A percentile compares a stretch with the other conserved stretches of the same genome.
These are phyloP conservation scores for Amphibalanus amphitrite DNA, from an alignment of 1,140 invertebrate species.

Conservation along the genomic window DNA sequence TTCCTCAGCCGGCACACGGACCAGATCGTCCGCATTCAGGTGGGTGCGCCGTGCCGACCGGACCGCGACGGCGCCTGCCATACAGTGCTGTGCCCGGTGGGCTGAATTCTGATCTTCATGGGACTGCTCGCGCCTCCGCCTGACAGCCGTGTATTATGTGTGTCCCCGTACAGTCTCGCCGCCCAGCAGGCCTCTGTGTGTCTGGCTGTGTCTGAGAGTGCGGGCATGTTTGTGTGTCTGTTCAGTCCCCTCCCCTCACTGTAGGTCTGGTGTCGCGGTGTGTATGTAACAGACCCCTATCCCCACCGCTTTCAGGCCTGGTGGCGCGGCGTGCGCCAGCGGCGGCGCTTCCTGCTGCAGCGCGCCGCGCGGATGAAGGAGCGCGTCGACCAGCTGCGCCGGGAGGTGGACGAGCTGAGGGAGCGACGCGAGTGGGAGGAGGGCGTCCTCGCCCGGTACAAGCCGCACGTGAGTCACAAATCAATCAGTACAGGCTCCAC, in stretches of 20 bases:
- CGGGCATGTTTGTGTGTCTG: too few species aligned
- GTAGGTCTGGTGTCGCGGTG: conserved; percentile 46
- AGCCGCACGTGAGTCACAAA: conserved; percentile 30
- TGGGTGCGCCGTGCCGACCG: conserved; percentile 16
- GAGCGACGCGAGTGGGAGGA: conserved; percentile 10
- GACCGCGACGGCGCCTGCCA: too few species aligned
- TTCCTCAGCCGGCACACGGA: conserved; percentile 34
- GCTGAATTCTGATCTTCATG: too few species aligned
- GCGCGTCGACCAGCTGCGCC: conserved; percentile 11
- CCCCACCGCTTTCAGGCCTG: conserved; percentile 43
- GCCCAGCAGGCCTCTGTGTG: too few species aligned
- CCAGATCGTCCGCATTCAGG: conserved; percentile 38
- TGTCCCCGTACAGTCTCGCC: too few species aligned
- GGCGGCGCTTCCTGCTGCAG: conserved; percentile 31
- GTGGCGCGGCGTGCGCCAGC: conserved; percentile 38
- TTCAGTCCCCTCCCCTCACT: too few species aligned
- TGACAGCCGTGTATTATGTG: too few species aligned
- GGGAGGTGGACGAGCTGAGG: conserved; percentile 10
- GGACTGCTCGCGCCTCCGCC: too few species aligned
- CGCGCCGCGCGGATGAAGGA: conserved; percentile 11
- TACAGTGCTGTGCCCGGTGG: too few species aligned
- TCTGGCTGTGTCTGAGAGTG: too few species aligned
- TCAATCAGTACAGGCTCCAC: too few species aligned
- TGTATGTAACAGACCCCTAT: too few species aligned
- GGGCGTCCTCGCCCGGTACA: conserved; percentile 28